Base-by-base conservation (phyloP, 2,888 invertebrate genomes). In the Osedax fenrisi region DNA sequence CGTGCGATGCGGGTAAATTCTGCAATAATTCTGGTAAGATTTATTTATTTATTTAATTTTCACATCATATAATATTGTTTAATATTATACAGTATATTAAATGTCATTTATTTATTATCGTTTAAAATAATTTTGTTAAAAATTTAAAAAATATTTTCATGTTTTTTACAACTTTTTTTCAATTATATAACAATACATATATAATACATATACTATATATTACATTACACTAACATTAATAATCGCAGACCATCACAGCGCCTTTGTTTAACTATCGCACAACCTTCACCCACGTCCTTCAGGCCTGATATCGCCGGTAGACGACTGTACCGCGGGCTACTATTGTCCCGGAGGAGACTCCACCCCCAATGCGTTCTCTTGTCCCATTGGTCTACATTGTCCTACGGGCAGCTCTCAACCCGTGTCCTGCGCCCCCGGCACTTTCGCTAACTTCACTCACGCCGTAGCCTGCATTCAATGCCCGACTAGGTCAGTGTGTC, bases 301-400 rank as follows among this genome's bases (percentile, higher is more conserved):
- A 82, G 83, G 82, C 5, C 76, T 83, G 72, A 79, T 79, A 2
- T 75, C 79, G 22, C 80, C 80, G 22, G 79, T 80, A 22, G 82
- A 77, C 27, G 79, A 80, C 25, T 83, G 83, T 79, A 81, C 82
- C 74, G 76, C 80, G 24, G 83, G 83, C 1, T 83, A 81, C 78
- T 83, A 82, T 78, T 83, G 83, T 72, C 82, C 82, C 17, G 82
- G 81, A 3, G 82, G 81, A 3, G 80, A 81, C 3, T 79, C 82
- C 5, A 82, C 81, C 76, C 83, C 83, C 10, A 73, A 77, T 3
- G 80, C 76, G 26, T 80, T 81, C 3, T 81, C 81, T 5, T 83
- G 83, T 76, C 81, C 81, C 0, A 81, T 83, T 72, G 83, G 83
- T 27, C 80, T 82, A 22, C 81, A 83, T 75, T 83, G 83, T 76